Percentiles rank a stretch among this genome's conserved stretches.
Evolutionary conservation across 2,888 invertebrate species (phyloP).

Genomic region (Caenorhabditis becei): DNA sequence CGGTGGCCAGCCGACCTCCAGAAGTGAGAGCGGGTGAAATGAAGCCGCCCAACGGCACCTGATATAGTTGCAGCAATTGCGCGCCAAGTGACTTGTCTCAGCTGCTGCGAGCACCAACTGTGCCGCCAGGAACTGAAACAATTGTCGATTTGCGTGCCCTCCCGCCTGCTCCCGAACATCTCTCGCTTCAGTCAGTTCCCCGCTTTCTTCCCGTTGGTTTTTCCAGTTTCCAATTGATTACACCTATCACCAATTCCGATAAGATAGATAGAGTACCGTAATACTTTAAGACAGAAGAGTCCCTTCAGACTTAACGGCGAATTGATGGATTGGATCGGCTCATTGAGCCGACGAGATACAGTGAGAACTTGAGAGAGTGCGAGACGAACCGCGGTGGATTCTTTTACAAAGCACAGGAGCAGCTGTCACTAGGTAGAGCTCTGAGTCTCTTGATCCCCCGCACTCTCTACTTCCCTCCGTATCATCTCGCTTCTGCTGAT

Average conservation of each 20-base stretch:
- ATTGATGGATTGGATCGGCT: slow-evolving; percentile 42
- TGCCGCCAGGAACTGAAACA: slow-evolving; percentile 48
- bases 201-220: no score
- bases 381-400: slow-evolving; percentile 16
- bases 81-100: slow-evolving; percentile 55
- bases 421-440: slow-evolving; percentile 8
- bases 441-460: not conserved
- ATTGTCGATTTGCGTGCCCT: slow-evolving; percentile 37
- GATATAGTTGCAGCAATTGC: slow-evolving; percentile 62
- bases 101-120: slow-evolving; percentile 47
- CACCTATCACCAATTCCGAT: not conserved
- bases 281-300: not conserved
- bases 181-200: not conserved
- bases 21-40: slow-evolving; percentile 20
- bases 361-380: not conserved
- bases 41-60: slow-evolving; percentile 34
- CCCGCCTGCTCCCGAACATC: slow-evolving; percentile 8
- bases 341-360: slow-evolving; percentile 7
- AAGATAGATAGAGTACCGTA: slow-evolving; percentile 31
- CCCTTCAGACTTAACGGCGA: slow-evolving; percentile 25
- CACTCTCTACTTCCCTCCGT: not conserved
- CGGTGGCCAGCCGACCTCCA: slow-evolving; percentile 14
- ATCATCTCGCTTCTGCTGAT: not conserved
- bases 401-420: slow-evolving; percentile 28
- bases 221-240: not conserved